These are phyloP conservation scores for Tetragnatha versicolor DNA, from an alignment of 1,140 invertebrate species.

Conservation along the genomic window DNA sequence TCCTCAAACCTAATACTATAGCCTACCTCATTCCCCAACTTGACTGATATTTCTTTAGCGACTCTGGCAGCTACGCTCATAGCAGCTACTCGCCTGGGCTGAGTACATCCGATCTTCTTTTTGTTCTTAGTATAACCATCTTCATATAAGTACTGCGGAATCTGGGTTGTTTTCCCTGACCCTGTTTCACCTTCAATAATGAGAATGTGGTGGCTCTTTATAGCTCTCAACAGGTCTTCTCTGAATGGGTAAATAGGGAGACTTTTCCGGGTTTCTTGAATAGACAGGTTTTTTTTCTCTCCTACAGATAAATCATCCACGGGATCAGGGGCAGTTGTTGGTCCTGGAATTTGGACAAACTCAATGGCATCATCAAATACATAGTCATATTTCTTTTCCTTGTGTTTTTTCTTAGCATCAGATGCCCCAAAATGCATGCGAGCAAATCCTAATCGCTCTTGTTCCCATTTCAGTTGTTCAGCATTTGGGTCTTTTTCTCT, in stretches of 20 bases:
- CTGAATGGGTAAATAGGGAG: slow-evolving; percentile 94
- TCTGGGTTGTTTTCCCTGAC: slow-evolving; percentile 98
- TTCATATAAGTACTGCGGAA: slow-evolving; percentile 96
- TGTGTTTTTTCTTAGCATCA: slow-evolving; percentile 73
- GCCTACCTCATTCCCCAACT: slow-evolving; percentile 77
- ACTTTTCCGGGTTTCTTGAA: slow-evolving; percentile 91
- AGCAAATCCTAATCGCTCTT: slow-evolving; percentile 94
- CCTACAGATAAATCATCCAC: slow-evolving; percentile 71
- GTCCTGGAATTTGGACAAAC: slow-evolving; percentile 95
- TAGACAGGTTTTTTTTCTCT: slow-evolving; percentile 79
- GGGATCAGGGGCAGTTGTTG: slow-evolving; percentile 63
- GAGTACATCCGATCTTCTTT: slow-evolving; percentile 82
- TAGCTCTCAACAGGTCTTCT: slow-evolving; percentile 86
- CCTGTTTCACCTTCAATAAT: slow-evolving; percentile 98
- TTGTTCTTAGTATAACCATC: slow-evolving; percentile 74
- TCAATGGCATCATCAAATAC: slow-evolving; percentile 96
- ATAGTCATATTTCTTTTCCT: slow-evolving; percentile 81
- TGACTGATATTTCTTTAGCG: slow-evolving; percentile 75
- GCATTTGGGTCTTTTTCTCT: slow-evolving; percentile 85
- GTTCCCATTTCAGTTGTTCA: slow-evolving; percentile 98
- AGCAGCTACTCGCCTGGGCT: slow-evolving; percentile 79
- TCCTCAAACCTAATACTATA: slow-evolving; percentile 83
- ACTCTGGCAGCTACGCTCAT: slow-evolving; percentile 80
- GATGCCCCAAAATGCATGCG: slow-evolving; percentile 92
- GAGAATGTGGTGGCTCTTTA: slow-evolving; percentile 87